phyloP scores from a whole-genome alignment of 2,888 invertebrate genomes.

The Acronicta aceris region DNA sequence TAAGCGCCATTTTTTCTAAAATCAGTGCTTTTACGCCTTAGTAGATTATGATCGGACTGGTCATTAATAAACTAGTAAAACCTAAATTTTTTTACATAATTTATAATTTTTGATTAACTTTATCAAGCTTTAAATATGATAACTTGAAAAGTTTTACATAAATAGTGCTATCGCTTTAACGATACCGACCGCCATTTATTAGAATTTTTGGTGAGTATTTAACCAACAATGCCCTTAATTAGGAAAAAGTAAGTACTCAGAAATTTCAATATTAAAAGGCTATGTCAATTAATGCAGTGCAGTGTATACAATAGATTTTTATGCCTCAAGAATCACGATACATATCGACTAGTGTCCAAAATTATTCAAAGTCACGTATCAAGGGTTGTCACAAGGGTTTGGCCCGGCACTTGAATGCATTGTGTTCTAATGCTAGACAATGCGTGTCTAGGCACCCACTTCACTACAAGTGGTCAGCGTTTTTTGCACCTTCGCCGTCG shows the following conservation, averaged over 20 bases:
- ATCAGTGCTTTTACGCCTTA: constrained; percentile 39
- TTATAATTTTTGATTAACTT: no score
- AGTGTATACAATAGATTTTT: neutral
- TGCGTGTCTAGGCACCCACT: constrained; percentile 69
- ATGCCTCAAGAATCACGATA: constrained; percentile 13
- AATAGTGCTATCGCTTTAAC: no score
- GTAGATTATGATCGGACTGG: constrained; percentile 32
- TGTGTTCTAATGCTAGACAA: constrained; percentile 75
- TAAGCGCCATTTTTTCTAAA: constrained; percentile 12
- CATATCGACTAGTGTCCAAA: constrained; percentile 23
- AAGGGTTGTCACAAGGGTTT: constrained; percentile 58
- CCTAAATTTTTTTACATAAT: no score
- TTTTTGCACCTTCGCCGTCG: constrained; percentile 66
- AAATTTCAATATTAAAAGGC: no score
- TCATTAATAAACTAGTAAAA: constrained; percentile 14
- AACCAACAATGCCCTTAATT: no score
- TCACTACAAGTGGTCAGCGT: constrained; percentile 79
- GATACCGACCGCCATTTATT: no score
- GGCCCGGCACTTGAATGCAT: constrained; percentile 65
- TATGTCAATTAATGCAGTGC: no score
- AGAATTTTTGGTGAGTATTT: no score
- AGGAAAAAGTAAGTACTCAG: no score
- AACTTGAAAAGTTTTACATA: no score
- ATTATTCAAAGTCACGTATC: constrained; percentile 50
- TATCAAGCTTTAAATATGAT: no score